These are phyloP conservation scores for Enhydra lutris DNA, from an alignment of 2,113 vertebrate genomes.

Conservation along the genomic window DNA sequence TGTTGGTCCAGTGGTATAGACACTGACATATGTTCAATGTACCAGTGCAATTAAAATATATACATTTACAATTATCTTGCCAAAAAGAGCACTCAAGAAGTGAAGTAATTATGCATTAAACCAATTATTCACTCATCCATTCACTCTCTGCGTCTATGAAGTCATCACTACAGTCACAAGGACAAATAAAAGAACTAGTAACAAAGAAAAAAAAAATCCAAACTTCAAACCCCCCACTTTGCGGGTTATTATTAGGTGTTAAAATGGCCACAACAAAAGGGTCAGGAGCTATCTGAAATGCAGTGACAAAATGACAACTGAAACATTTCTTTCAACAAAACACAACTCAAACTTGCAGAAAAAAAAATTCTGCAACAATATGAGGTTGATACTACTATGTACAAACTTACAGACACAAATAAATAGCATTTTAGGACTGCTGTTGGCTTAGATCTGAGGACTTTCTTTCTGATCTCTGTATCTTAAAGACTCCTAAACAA, in stretches of 20 bases:
- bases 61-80: slow-evolving; percentile 78
- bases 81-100: slow-evolving; percentile 58
- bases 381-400: slow-evolving; percentile 59
- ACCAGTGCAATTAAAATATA: slow-evolving; percentile 75
- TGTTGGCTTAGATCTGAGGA: slow-evolving; percentile 20
- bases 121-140: slow-evolving; percentile 62
- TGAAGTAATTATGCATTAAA: slow-evolving; percentile 25
- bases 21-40: slow-evolving; percentile 63
- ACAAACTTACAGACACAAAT: slow-evolving; percentile 70
- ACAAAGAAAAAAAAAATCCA: slow-evolving; percentile 53
- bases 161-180: slow-evolving; percentile 41
- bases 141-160: slow-evolving; percentile 48
- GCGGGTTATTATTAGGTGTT: slow-evolving; percentile 14
- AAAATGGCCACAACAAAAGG: slow-evolving; percentile 61
- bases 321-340: slow-evolving; percentile 33
- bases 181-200: slow-evolving; percentile 54
- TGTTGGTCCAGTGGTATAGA: slow-evolving; percentile 56
- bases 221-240: slow-evolving; percentile 23
- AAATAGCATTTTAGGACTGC: slow-evolving; percentile 67
- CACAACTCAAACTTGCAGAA: slow-evolving; percentile 24
- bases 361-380: not conserved
- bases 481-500: slow-evolving; percentile 16
- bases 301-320: slow-evolving; percentile 25
- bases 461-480: slow-evolving; percentile 18
- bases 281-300: slow-evolving; percentile 46